Base-by-base conservation (phyloP, 2,888 invertebrate species). In the Pristionchus arcanus region DNA sequence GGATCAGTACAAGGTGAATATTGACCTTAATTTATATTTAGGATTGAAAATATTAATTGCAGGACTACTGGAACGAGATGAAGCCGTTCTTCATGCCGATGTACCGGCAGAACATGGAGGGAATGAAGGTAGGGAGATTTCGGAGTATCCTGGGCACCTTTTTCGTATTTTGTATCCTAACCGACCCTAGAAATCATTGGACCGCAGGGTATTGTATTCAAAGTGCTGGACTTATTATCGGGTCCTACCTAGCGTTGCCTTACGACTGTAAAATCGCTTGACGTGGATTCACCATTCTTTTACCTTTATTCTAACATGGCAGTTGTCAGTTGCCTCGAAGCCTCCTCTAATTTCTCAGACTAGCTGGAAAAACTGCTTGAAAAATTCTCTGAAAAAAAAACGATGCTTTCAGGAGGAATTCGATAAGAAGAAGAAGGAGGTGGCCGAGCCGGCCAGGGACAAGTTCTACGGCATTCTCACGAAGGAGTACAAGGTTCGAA, bases 61-160 rank as follows among this genome's bases (percentile, higher is more conserved):
- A 81, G 42, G 81, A 81, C 81, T 81, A 81, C 81, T 81, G 81
- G 81, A 53, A 49, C 28, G 81, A 81, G 25, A n/a, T 81, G 28
- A 34, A n/a, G n/a, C 81, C 81, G n/a, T 81, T 81, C 49, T 53
- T 53, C 49, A 15, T 21, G 21, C 13, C 81, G 3, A 81, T 81
- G 81, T 81, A 81, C 81, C 1, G 15, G 19, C 34, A 81, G 81
- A 7, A 42, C 13, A 49, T 34, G 81, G 74, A 74, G 68, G 68
- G 68, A 28, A 74, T 74, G 74, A 74, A 74, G 74, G 74, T 74
- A 3, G 2, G 71, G 71, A n/a, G n/a, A n/a, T n/a, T n/a, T n/a
- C n/a, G n/a, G n/a, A n/a, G n/a, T n/a, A n/a, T n/a, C n/a, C n/a
- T n/a, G n/a, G n/a, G n/a, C n/a, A n/a, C n/a, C n/a, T n/a, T n/a